Percentiles rank a stretch among this genome's conserved stretches.
phyloP scores from a whole-genome alignment of 2,113 vertebrate genomes.

The Mustelus asterias region DNA sequence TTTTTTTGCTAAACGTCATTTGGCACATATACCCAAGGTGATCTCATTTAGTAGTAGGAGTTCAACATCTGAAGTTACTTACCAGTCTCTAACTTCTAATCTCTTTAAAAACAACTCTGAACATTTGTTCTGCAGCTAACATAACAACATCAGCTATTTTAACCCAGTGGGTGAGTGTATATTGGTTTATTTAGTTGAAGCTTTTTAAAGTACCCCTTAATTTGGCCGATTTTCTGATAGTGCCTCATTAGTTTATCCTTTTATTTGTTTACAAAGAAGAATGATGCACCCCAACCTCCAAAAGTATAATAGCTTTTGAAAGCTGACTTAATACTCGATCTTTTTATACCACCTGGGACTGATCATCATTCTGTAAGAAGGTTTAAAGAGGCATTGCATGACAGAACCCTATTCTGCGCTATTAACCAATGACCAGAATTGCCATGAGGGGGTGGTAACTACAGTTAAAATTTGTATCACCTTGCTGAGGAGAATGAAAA shows the following conservation, averaged over 20 bases:
- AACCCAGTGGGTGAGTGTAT: neutral
- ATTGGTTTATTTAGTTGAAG: neutral
- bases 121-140: neutral
- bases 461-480: neutral
- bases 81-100: constrained; percentile 55
- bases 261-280: neutral
- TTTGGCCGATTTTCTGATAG: neutral
- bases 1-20: constrained; percentile 40
- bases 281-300: neutral
- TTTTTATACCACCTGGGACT: neutral
- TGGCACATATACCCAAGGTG: constrained; percentile 44
- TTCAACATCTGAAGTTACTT: constrained; percentile 48
- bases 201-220: neutral
- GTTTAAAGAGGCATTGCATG: neutral
- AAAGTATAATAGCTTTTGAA: neutral
- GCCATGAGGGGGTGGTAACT: neutral
- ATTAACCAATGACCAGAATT: too few species aligned
- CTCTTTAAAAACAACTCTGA: constrained; percentile 48
- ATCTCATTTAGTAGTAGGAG: constrained; percentile 41
- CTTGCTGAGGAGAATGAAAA: neutral
- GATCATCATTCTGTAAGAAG: neutral
- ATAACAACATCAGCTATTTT: neutral
- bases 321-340: neutral
- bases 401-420: neutral
- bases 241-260: neutral